These are phyloP conservation scores for Bombus sylvicola DNA, from an alignment of 1,140 invertebrate genomes.

Conservation along the genomic window DNA sequence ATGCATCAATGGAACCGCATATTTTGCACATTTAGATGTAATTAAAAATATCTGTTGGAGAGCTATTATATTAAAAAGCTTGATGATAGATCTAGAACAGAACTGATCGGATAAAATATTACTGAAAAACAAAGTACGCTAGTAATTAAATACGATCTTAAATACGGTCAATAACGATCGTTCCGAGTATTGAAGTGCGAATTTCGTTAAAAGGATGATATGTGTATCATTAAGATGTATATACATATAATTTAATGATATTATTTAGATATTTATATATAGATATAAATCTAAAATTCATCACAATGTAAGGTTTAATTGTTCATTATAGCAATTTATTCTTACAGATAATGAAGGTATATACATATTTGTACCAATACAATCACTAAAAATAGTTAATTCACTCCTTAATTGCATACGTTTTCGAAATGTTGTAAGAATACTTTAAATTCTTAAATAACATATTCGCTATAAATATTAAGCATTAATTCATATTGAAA, in stretches of 20 bases:
- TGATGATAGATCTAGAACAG: constrained; percentile 10
- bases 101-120: not conserved
- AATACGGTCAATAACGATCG: not conserved
- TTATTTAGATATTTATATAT: constrained; percentile 10
- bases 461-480: not conserved
- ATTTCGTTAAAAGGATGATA: constrained; percentile 5
- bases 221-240: constrained; percentile 11
- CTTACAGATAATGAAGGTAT: constrained; percentile 24
- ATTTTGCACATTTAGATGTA: constrained; percentile 34
- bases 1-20: constrained; percentile 31
- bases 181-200: constrained; percentile 1
- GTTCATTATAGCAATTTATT: constrained; percentile 47
- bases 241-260: constrained; percentile 39
- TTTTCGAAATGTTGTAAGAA: constrained; percentile 2
- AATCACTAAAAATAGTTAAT: constrained; percentile 17
- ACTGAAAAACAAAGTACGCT: not conserved
- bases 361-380: constrained; percentile 21
- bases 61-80: not conserved
- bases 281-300: constrained; percentile 22
- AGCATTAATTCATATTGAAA: not conserved
- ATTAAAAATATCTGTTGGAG: constrained; percentile 3
- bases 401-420: constrained; percentile 4
- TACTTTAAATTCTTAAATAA: not conserved
- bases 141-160: constrained; percentile 5
- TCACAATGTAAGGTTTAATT: constrained; percentile 36